Base-by-base conservation (phyloP, 1,140 invertebrate species). In the Chelonus insularis region DNA sequence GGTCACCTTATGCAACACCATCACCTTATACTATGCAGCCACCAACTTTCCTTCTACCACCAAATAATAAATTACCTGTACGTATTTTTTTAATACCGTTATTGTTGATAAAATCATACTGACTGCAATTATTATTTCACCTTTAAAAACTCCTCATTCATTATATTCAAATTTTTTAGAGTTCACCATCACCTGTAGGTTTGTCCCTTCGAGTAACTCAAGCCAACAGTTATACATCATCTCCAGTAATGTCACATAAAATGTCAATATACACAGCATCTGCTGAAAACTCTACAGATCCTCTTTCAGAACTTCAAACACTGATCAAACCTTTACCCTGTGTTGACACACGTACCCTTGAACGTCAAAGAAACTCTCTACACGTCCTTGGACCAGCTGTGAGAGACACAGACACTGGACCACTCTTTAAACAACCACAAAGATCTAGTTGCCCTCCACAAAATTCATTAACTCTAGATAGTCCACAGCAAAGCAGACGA, bases 321-420 rank as follows among this genome's bases (percentile, higher is more conserved):
- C 88, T 88, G 59, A 89, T 89, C 65, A 88, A 85, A 71, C 88
- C 88, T 0, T 68, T 90, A 18, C 86, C 87, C 0, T 88, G 72
- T 23, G 45, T 34, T 4, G 70, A 29, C 3, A 29, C 25, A 29
- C 25, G 25, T 4, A 67, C 11, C 65, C 65, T 50, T 5, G 23
- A 25, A 18, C 50, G 52, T 21, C 57, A 65, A 34, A 51, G 63
- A 29, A 64, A 54, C 56, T 62, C 60, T 8, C 14, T 52, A 7
- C 39, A 63, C 12, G 56, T 36, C 1, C 25, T 51, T 12, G 36
- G 11, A 3, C 32, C 37, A 14, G 48, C 16, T 16, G 36, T 21
- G 25, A 37, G 43, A 11, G 9, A 43, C 9, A n/a, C 14, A 8
- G n/a, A 12, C 41, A 18, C 50, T 32, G 37, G 65, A 67, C 6